Evolutionary conservation across 2,113 vertebrate species (phyloP), one percentile per base, ranked within the genome.

Genomic region (Eretmochelys imbricata): DNA sequence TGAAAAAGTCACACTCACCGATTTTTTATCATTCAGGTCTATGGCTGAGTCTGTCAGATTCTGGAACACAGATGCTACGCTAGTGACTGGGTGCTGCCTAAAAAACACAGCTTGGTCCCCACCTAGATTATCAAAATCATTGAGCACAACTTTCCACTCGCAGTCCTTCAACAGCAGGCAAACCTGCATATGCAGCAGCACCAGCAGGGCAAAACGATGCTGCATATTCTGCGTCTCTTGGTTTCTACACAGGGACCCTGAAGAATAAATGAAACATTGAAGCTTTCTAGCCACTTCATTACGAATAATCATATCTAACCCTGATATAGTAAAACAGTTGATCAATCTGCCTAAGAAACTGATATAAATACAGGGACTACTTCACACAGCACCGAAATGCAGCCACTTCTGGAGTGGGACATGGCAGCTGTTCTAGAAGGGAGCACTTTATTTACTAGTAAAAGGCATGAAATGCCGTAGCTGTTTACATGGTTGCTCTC

Each of bases 1-100:
- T 38, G 62, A 14, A 17, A 9, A 29, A 25, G 11, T 25, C 11
- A 25, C 13, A 50, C 93, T 84, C 51, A 94, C 93, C 3, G 89
- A 54, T 50, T 89, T 42, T 49, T 22, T 88, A 49, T 87, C 72
- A 0, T 24, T 17, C 8, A 48, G 35, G 80, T 94, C 57, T 24
- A 92, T 29, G 3, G 93, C 54, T 1, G 90, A 89, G 46, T 94
- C 90, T 3, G 24, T 29, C 29, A 94, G 79, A 6, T 79, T 59
- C 6, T 38, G 4, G 51, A 92, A 92, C 29, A 83, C 8, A 1
- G 42, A 2, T 1, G 22, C 4, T 10, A 89, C 50, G 8, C 3
- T 48, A 5, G 1, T 12, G n/a, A 89, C 1, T 25, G 55, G 76
- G 2, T 49, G 2, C 65, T 89, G 85, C 1, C 3, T 1, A 10